These are phyloP conservation scores for Pectinophora gossypiella DNA, from an alignment of 1,140 invertebrate species.

Conservation along the genomic window DNA sequence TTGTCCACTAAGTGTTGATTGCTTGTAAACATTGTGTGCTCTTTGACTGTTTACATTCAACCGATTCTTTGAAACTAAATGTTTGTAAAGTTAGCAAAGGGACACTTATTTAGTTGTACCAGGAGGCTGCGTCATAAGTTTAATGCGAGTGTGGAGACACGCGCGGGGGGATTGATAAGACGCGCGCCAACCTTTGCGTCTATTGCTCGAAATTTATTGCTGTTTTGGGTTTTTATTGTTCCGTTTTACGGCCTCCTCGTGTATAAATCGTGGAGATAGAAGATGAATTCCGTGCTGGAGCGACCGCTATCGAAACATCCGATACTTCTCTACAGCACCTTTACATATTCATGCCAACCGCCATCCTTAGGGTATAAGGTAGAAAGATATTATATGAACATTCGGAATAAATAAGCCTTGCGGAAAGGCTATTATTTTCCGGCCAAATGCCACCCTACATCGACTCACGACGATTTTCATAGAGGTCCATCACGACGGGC, in stretches of 20 bases:
- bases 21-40: constrained; percentile 56
- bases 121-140: constrained; percentile 63
- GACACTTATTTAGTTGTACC: not conserved
- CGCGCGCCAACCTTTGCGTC: constrained; percentile 72
- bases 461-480: constrained; percentile 31
- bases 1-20: constrained; percentile 68
- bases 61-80: constrained; percentile 32
- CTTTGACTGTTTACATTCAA: constrained; percentile 48
- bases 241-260: constrained; percentile 73
- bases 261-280: constrained; percentile 73
- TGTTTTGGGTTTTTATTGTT: constrained; percentile 78
- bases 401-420: constrained; percentile 5
- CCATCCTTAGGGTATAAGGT: constrained; percentile 10
- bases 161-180: constrained; percentile 75
- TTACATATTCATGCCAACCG: constrained; percentile 17
- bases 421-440: not conserved
- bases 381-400: constrained; percentile 11
- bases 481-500: constrained; percentile 39
- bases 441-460: not conserved
- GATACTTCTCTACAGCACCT: constrained; percentile 32
- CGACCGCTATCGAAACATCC: constrained; percentile 52
- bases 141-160: constrained; percentile 62
- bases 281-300: constrained; percentile 58
- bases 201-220: constrained; percentile 76
- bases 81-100: constrained; percentile 13